Percentiles rank a stretch among this genome's conserved stretches.
phyloP scores from a whole-genome alignment of 2,888 invertebrate genomes.

The Epinotia bilunana region DNA sequence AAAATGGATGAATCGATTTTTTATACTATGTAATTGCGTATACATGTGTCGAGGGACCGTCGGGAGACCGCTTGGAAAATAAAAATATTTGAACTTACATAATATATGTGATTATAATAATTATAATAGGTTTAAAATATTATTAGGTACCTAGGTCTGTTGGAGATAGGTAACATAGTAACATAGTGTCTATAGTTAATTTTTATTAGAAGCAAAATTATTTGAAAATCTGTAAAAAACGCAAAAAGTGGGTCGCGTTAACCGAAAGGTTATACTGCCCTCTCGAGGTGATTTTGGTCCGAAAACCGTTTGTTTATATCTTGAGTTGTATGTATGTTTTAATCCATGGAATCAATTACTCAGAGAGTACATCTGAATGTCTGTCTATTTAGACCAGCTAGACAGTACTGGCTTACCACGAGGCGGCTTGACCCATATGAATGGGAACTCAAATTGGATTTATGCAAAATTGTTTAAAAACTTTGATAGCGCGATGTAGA shows the following conservation, averaged over 20 bases:
- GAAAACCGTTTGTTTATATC: background rate
- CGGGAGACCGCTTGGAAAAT: too few relatives aligned
- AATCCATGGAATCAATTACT: background rate
- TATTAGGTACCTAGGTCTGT: too few relatives aligned
- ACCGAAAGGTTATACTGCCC: background rate
- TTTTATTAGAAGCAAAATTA: too few relatives aligned
- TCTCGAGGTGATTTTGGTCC: background rate
- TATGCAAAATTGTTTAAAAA: background rate
- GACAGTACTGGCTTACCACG: slow-evolving; percentile 27
- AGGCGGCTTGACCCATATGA: background rate
- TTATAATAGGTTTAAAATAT: too few relatives aligned
- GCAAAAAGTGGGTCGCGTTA: slow-evolving; percentile 27
- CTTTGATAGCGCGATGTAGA: slow-evolving; percentile 27
- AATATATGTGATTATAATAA: too few relatives aligned
- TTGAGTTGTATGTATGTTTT: background rate
- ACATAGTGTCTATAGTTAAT: too few relatives aligned
- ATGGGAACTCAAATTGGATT: background rate
- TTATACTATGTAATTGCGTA: too few relatives aligned
- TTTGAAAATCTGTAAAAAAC: too few relatives aligned
- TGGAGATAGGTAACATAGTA: too few relatives aligned
- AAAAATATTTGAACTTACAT: too few relatives aligned
- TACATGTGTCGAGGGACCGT: too few relatives aligned
- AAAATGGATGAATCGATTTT: too few relatives aligned
- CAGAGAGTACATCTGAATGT: slow-evolving; percentile 26
- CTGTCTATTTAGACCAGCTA: slow-evolving; percentile 19